phyloP scores from a whole-genome alignment of 2,113 vertebrate species.

The Protomyctophum bolini region DNA sequence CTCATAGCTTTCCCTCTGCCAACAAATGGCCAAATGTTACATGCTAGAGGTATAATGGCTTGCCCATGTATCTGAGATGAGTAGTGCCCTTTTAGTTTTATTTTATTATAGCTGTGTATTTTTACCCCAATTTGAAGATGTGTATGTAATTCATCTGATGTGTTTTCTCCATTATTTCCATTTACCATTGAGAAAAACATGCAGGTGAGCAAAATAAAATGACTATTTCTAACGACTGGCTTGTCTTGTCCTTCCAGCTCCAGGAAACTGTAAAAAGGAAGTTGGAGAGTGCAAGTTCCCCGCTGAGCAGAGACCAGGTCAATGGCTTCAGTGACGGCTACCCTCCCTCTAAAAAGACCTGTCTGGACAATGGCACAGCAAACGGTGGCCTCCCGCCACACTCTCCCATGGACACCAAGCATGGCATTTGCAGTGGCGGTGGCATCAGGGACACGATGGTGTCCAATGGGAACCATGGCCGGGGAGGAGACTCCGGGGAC shows the following conservation, averaged over 20 bases:
- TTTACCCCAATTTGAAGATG: too few relatives aligned
- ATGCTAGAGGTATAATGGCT: too few relatives aligned
- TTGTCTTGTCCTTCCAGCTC: slow-evolving; percentile 76
- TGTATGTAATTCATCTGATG: background rate
- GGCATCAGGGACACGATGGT: slow-evolving; percentile 64
- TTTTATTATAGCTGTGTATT: background rate
- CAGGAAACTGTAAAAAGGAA: slow-evolving; percentile 96
- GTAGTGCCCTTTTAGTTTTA: background rate
- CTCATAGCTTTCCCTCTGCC: too few relatives aligned
- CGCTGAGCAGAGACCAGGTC: slow-evolving; percentile 86
- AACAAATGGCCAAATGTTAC: too few relatives aligned
- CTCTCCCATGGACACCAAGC: slow-evolving; percentile 85
- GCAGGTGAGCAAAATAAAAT: background rate
- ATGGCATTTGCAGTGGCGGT: slow-evolving; percentile 52
- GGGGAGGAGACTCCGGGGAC: slow-evolving; percentile 73
- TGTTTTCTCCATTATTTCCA: background rate
- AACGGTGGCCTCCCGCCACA: slow-evolving; percentile 82
- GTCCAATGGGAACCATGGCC: slow-evolving; percentile 79
- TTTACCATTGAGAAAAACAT: background rate
- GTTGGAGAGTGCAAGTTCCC: slow-evolving; percentile 85
- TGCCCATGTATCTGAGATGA: background rate
- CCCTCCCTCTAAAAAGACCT: slow-evolving; percentile 87
- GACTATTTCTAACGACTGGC: background rate
- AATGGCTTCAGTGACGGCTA: slow-evolving; percentile 91
- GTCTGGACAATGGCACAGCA: slow-evolving; percentile 82